phyloP scores from a whole-genome alignment of 2,888 invertebrate genomes.

The Onchidella celtica region DNA sequence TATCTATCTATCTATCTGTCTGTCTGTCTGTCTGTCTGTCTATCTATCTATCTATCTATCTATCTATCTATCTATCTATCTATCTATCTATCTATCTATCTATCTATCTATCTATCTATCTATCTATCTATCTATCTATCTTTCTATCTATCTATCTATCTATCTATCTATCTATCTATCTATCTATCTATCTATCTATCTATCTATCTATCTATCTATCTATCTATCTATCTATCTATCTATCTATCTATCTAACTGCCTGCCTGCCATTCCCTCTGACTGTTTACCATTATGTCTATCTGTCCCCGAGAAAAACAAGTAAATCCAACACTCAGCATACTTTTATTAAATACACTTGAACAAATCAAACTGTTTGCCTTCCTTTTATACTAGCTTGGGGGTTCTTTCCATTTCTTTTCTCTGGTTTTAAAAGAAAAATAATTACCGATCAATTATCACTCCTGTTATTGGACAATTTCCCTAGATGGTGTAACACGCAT shows the following conservation, averaged over 20 bases:
- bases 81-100: neutral
- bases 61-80: neutral
- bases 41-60: neutral
- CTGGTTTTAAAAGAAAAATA: too few species aligned
- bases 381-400: too few species aligned
- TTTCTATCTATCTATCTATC: neutral
- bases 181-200: neutral
- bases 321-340: too few species aligned
- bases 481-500: too few species aligned
- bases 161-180: neutral
- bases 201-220: neutral
- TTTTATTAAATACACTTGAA: too few species aligned
- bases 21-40: too few species aligned
- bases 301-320: too few species aligned
- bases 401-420: too few species aligned
- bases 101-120: neutral
- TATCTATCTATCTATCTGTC: slow-evolving; percentile 7
- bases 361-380: too few species aligned
- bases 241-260: neutral
- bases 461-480: too few species aligned
- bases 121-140: neutral
- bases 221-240: neutral
- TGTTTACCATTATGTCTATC: neutral
- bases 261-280: neutral
- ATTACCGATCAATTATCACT: too few species aligned